Evolutionary conservation across 2,113 vertebrate species (phyloP), one percentile per base, ranked within the genome.

Genomic region (Ornithorhynchus anatinus): DNA sequence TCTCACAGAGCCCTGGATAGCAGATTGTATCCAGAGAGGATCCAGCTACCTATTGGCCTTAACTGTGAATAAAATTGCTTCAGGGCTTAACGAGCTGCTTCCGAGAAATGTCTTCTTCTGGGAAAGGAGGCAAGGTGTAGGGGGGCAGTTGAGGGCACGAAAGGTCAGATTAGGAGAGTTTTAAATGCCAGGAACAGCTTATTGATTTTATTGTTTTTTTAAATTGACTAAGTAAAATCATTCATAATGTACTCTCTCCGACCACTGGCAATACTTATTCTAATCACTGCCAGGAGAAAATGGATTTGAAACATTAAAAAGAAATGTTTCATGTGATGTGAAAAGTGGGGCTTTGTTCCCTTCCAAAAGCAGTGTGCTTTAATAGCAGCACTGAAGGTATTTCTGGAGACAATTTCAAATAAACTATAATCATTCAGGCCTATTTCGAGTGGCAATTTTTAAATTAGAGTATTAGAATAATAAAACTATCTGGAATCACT

Each of bases 261-360:
- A 27, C 51, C 36, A 72, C 74, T 75, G 64, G 57, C 74, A 76
- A 69, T 54, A 22, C 10, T 85, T 75, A 48, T 74, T 86, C 54
- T 75, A 72, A 69, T 85, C 63, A 54, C 25, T 84, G 58, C 74
- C 70, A 72, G 51, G 75, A 52, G 54, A 77, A 81, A 89, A 77
- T 62, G 16, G 79, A 82, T 79, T 53, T 22, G 51, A 75, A 64
- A 33, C 11, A 42, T 25, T 76, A 66, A 68, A 53, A 59, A 86
- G 47, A 17, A 19, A 50, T 25, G 22, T 27, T 50, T 67, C 3
- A 25, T 60, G 35, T 47, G 50, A 56, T 58, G 60, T 13, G 27
- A 36, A 54, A 66, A 78, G 58, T 22, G 63, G 15, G 25, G 15
- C 25, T 79, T n/a, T 56, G 32, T 69, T 71, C 52, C 27, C 32